Conservation (phyloP, 2,888 invertebrate genomes). For the Sycophila texana region DNA sequence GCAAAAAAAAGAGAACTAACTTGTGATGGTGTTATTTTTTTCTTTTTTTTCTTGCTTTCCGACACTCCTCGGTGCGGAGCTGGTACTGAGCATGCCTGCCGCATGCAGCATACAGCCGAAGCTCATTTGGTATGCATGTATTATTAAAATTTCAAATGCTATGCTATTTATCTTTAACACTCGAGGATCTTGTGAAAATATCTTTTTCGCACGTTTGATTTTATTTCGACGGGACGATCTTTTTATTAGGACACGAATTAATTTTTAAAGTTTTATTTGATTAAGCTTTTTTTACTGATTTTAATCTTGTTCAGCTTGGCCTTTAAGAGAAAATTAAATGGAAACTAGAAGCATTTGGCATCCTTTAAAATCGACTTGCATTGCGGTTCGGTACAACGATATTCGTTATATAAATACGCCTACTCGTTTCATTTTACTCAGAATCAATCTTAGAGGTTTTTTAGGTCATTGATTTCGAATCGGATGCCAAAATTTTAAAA, state of each 20-base stretch:
- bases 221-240: background rate
- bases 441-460: conserved; percentile 31
- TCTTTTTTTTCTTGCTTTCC: background rate
- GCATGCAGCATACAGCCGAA: conserved; percentile 45
- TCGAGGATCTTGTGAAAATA: conserved; percentile 41
- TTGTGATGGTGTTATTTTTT: background rate
- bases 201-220: conserved; percentile 7
- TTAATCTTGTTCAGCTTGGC: no score
- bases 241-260: background rate
- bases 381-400: background rate
- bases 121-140: conserved; percentile 21
- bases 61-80: background rate
- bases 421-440: conserved; percentile 34
- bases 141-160: conserved; percentile 21
- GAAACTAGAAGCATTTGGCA: no score
- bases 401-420: conserved; percentile 22
- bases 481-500: conserved; percentile 41
- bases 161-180: conserved; percentile 11
- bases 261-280: no score
- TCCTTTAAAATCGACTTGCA: no score
- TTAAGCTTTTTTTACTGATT: no score
- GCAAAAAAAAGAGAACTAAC: no score
- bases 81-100: conserved; percentile 21
- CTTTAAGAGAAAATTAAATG: no score
- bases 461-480: conserved; percentile 46